Evolutionary conservation across 1,140 invertebrate species (phyloP), one percentile per base, ranked within the genome.

Genomic region (Dreissena rostriformis): DNA sequence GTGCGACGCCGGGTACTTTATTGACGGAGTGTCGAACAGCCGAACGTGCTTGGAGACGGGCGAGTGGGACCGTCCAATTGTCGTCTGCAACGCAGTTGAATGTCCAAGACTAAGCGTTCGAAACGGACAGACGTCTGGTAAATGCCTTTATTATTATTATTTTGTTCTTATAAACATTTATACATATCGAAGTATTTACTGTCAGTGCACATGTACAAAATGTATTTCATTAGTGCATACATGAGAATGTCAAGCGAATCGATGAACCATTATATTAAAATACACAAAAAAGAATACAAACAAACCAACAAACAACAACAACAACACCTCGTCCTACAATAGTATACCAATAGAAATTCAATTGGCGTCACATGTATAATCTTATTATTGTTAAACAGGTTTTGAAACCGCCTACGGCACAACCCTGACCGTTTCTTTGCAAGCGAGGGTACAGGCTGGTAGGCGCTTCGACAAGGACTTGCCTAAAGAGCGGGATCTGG

Each of bases 401-500:
- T 82, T 86, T 68, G 66, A 88, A 26, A 89, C 82, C 63, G 79
- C 77, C 29, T 91, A 70, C 81, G 86, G 86, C 14, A 86, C 86
- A 24, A 74, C 63, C 6, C 73, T 88, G 8, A 74, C 55, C 8
- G 86, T 87, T 63, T 61, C 78, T 7, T n/a, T 91, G 93, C 97
- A 22, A 95, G 96, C 89, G 97, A 96, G 90, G 91, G 0, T 90
- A 90, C 82, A 63, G 73, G 14, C 68, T 90, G 22, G 71, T 75
- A 24, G 91, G 91, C 7, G n/a, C 71, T 10, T 11, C 28, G 1
- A 61, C 74, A 14, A 61, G 86, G 39, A 72, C 70, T 14, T 91
- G 91, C 94, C 92, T 97, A 81, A 96, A 96, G 88, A 96, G 96
- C 90, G 96, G 97, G 26, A 96, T 96, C 93, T 98, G 97, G 97